Evolutionary conservation across 37 sponge, comb jelly and placozoan genomes (phyloP), one percentile per base, ranked within the genome.

Genomic region (Mnemiopsis leidyi): DNA sequence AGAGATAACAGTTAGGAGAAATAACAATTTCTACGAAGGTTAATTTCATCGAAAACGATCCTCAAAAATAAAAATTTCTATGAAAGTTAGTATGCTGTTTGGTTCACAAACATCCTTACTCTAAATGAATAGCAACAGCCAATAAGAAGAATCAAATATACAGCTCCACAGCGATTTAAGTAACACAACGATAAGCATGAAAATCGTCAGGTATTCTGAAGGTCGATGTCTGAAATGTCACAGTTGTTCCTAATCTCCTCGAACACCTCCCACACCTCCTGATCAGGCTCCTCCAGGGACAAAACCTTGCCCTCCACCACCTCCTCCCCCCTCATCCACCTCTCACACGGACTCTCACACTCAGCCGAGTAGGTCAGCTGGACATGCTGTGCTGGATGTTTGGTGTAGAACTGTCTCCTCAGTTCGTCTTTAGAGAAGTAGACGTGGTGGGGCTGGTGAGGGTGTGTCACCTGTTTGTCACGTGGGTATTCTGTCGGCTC

Each of bases 351-450:
- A 28, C 32, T 31, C 24, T 28, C 29, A 13, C 9, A 48, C 35
- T 77, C 7, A 7, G 33, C 79, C 36, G 26, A 31, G 36, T 77
- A 77, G 1, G 79, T 33, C 32, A 77, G 16, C 1, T 77, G 35
- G 0, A 77, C 79, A 9, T 33, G 32, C 16, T 77, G 18, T 1
- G 30, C 36, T 20, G 79, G 79, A 36, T 77, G 79, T 34, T 1
- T 32, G 1, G 79, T 34, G 79, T 31, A 77, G 79, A 77, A 77
- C 36, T 85, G 23, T 26, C 61, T 85, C 30, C 90, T 28, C 39
- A 36, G 33, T 61, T 85, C 90, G 90, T 85, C 90, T n/a, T 18
- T 40, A n/a, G 90, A 85, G 48, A 39, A 85, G 90, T 85, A 85
- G n/a, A 85, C 24, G 29, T 38, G 40, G 90, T 38, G 25, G 1